phyloP scores from a whole-genome alignment of 2,797 vertebrate species.

The Chiloscyllium punctatum region DNA sequence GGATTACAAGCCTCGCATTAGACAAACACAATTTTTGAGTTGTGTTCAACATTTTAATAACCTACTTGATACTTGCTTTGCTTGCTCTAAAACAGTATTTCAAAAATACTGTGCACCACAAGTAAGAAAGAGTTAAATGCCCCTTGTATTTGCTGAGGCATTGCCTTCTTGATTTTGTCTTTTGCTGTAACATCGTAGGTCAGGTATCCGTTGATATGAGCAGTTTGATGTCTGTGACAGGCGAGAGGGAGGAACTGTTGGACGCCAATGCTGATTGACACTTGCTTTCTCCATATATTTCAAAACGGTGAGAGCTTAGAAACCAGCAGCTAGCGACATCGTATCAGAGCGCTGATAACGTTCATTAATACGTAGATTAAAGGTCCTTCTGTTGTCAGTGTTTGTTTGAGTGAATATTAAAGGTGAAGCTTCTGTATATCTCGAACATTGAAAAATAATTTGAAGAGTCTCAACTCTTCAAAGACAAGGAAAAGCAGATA shows the following conservation, averaged over 20 bases:
- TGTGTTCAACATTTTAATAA: background rate
- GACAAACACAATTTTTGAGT: background rate
- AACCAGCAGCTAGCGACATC: background rate
- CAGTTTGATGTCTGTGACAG: background rate
- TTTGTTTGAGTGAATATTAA: background rate
- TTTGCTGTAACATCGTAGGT: conserved; percentile 1
- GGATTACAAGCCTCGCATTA: background rate
- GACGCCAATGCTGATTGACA: background rate
- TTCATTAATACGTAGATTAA: background rate
- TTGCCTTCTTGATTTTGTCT: background rate
- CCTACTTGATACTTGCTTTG: background rate
- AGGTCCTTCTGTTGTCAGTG: background rate
- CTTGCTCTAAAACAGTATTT: background rate
- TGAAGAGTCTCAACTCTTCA: background rate
- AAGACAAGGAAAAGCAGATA: background rate
- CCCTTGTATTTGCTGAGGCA: background rate
- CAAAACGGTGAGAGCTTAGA: background rate
- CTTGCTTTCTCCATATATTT: conserved; percentile 32
- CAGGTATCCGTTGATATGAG: background rate
- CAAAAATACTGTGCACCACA: background rate
- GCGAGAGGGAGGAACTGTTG: conserved; percentile 7
- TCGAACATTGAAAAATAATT: background rate
- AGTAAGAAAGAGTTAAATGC: background rate
- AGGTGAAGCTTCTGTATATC: background rate
- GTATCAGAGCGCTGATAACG: background rate